phyloP scores from a whole-genome alignment of 2,113 vertebrate genomes.

The Eonycteris spelaea region DNA sequence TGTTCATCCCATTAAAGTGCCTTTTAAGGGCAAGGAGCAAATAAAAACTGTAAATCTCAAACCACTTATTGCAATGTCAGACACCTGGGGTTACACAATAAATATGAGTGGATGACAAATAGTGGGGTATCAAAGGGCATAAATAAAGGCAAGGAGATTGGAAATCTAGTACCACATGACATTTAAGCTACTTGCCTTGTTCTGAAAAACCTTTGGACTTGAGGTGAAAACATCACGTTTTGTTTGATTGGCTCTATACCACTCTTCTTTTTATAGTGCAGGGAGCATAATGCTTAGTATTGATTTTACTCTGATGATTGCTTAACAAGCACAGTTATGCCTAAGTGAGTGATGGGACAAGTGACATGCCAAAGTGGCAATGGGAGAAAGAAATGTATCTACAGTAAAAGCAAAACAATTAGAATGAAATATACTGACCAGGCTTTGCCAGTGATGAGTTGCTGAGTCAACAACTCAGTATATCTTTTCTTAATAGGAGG shows the following conservation, averaged over 20 bases:
- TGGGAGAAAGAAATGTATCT: slow-evolving; percentile 23
- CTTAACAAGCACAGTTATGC: slow-evolving; percentile 64
- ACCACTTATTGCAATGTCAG: slow-evolving; percentile 47
- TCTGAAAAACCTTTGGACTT: neutral
- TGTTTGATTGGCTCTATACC: neutral
- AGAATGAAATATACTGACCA: slow-evolving; percentile 38
- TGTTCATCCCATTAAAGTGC: slow-evolving; percentile 26
- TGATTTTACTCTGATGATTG: slow-evolving; percentile 58
- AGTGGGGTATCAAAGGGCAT: neutral
- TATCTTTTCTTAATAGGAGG: neutral
- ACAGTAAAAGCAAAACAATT: slow-evolving; percentile 43
- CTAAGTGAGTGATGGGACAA: slow-evolving; percentile 58
- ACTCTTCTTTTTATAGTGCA: neutral
- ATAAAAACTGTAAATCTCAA: slow-evolving; percentile 66
- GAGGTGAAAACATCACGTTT: slow-evolving; percentile 3
- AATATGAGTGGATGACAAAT: slow-evolving; percentile 41
- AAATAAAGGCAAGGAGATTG: slow-evolving; percentile 17
- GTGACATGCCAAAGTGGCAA: slow-evolving; percentile 52
- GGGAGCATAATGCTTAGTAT: slow-evolving; percentile 33
- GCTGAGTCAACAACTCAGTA: slow-evolving; percentile 54
- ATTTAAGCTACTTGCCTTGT: neutral
- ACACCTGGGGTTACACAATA: neutral
- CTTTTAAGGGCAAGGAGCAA: slow-evolving; percentile 54
- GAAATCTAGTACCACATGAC: neutral
- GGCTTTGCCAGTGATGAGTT: slow-evolving; percentile 36